These are phyloP conservation scores for Sakesphorus luctuosus DNA, from an alignment of 2,113 vertebrate species.

Conservation along the genomic window DNA sequence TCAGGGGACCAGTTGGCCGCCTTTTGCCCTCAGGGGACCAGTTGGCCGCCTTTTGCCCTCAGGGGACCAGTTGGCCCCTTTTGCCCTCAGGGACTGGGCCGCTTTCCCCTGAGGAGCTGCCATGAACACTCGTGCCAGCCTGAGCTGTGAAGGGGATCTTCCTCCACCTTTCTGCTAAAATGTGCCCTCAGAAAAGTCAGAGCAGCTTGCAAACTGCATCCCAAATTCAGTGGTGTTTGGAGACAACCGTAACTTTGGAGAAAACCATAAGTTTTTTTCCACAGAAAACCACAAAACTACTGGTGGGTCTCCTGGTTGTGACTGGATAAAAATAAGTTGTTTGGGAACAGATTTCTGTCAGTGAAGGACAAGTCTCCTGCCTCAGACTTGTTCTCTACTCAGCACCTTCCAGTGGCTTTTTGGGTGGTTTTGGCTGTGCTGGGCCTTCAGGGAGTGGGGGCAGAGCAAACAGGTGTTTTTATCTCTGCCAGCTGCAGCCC, in stretches of 20 bases:
- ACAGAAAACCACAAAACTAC: neutral
- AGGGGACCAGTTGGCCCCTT: too few species aligned
- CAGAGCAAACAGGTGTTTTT: neutral
- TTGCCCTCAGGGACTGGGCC: too few species aligned
- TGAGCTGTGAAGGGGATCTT: neutral
- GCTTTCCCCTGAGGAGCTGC: too few species aligned
- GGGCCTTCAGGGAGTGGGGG: neutral
- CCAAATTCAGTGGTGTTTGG: neutral
- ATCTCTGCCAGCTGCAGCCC: neutral
- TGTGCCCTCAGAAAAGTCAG: neutral
- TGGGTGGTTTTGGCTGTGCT: neutral
- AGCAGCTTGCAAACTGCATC: neutral
- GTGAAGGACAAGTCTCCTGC: neutral
- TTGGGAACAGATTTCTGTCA: neutral
- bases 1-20: too few species aligned
- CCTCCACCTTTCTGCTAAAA: neutral
- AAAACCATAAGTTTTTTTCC: accelerated
- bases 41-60: too few species aligned
- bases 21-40: too few species aligned
- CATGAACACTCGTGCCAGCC: neutral
- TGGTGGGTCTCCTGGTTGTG: neutral
- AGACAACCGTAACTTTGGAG: neutral
- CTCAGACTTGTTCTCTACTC: neutral
- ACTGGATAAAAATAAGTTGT: neutral
- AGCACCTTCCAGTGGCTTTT: neutral